Evolutionary conservation across 2,888 invertebrate species (phyloP), one percentile per base, ranked within the genome.

Genomic region (Cheilosia urbana): DNA sequence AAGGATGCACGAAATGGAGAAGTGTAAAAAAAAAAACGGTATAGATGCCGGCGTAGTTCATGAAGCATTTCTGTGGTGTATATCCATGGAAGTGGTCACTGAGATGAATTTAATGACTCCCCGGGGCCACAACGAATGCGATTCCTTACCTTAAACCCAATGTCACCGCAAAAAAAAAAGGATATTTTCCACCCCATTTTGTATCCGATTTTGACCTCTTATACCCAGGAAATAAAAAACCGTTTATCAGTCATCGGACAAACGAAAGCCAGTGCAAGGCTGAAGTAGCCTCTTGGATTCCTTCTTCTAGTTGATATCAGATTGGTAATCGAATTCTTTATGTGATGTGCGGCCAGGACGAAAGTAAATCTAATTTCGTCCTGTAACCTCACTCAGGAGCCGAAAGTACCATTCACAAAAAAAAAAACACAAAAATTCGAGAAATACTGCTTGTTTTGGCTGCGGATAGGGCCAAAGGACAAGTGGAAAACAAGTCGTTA

Each of bases 321-420:
- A 85, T 85, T 72, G 66, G 85, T 81, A 85, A 85, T 85, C 85
- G 85, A 85, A 85, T 85, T 81, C 62, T 80, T 85, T 85, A 81
- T 85, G 81, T 81, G 85, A 85, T 72, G 51, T 85, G 85, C 63
- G 85, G 85, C 81, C 76, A 85, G 85, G 85, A 81, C 76, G 80
- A 81, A 81, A 85, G 85, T 85, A 85, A 85, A 85, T 85, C 85
- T 77, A 81, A 85, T 85, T 71, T 85, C 21, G 40, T 81, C 81
- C 85, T 81, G 42, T 81, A 72, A 65, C 80, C 84, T 75, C 13
- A 79, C 63, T 68, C 71, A 55, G 62, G 68, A 34, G 21, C 13
- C 27, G 4, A 17, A 34, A 42, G 42, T n/a, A 17, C n/a, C 13
- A 42, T 34, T 1, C 30, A 17, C 2, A 57, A 47, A 47, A 42